phyloP scores from a whole-genome alignment of 2,113 vertebrate species.

The Todiramphus saurophagus region DNA sequence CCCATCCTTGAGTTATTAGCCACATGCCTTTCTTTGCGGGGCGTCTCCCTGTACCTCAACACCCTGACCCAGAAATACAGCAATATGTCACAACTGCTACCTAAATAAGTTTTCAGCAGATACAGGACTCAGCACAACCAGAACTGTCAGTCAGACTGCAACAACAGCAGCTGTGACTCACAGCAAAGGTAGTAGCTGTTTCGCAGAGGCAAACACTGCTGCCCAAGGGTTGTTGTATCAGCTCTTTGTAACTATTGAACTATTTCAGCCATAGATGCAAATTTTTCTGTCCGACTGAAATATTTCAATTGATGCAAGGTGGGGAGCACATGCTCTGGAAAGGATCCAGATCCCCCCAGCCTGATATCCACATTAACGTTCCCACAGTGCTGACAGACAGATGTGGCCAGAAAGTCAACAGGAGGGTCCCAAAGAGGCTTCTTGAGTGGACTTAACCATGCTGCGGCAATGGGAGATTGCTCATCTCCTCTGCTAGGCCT shows the following conservation, averaged over 20 bases:
- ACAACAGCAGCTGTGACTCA: not conserved
- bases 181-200: not conserved
- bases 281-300: conserved; percentile 9
- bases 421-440: conserved; percentile 25
- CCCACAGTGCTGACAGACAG: conserved; percentile 54
- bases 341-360: conserved; percentile 14
- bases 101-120: not conserved
- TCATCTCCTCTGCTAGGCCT: not conserved
- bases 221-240: not conserved
- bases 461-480: not conserved
- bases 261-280: not conserved
- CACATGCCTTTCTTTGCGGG: not conserved
- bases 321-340: conserved; percentile 46
- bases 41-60: not conserved
- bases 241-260: not conserved
- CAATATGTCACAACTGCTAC: not conserved
- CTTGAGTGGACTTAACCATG: not conserved
- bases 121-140: not conserved
- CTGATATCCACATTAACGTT: conserved; percentile 39
- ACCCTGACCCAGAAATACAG: rapidly evolving
- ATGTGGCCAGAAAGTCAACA: conserved; percentile 39
- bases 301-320: conserved; percentile 50
- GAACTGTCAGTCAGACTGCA: not conserved
- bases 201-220: not conserved
- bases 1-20: not conserved